Conservation (phyloP, 2,888 invertebrate species). For the Strigamia crassipes region DNA sequence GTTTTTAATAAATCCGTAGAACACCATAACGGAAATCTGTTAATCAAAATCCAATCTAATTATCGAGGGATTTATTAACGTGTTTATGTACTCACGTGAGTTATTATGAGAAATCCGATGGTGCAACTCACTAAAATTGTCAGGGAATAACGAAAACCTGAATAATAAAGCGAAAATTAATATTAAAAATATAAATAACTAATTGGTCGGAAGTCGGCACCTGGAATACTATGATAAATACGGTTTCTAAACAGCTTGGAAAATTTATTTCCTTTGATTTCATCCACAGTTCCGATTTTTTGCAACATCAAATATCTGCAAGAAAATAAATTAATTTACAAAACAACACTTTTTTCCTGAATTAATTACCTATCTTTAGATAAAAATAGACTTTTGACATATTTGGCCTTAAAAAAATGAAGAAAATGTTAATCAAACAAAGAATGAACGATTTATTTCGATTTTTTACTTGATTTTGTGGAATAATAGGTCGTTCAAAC, state of each 20-base stretch:
- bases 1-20: constrained; percentile 3
- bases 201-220: neutral
- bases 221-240: neutral
- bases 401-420: neutral
- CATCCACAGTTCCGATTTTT: neutral
- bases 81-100: neutral
- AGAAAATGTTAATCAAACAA: neutral
- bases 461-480: neutral
- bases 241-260: neutral
- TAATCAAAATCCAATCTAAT: neutral
- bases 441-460: neutral
- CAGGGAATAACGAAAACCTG: neutral
- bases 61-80: too few species aligned
- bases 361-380: neutral
- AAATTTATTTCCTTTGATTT: neutral
- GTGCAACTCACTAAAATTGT: neutral
- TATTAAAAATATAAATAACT: too few species aligned
- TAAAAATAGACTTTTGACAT: neutral
- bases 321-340: too few species aligned
- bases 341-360: too few species aligned
- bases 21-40: neutral
- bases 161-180: neutral
- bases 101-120: neutral
- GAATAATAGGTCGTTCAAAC: neutral
- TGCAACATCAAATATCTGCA: neutral